Percentiles rank a stretch among this genome's conserved stretches.
These are phyloP conservation scores for Nowickia ferox DNA, from an alignment of 2,888 invertebrate species.

Conservation along the genomic window DNA sequence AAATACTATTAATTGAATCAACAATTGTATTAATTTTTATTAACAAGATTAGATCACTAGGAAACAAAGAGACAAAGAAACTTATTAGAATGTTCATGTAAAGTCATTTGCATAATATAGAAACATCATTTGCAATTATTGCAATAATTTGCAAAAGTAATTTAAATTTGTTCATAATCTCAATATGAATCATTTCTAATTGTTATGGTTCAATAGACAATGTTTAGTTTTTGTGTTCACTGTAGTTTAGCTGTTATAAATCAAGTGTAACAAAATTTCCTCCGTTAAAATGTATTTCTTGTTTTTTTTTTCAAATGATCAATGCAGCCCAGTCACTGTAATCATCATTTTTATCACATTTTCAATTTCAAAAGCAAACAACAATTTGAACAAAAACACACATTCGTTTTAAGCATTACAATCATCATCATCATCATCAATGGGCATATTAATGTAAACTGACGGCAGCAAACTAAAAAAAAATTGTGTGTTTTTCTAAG, in stretches of 20 bases:
- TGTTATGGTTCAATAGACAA: slow-evolving; percentile 21
- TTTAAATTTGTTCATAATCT: slow-evolving; percentile 10
- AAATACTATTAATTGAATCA: neutral
- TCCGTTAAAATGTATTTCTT: slow-evolving; percentile 11
- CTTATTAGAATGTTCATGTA: slow-evolving; percentile 20
- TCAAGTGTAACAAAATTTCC: slow-evolving; percentile 53
- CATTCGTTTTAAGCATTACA: slow-evolving; percentile 1
- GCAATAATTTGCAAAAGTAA: slow-evolving; percentile 35
- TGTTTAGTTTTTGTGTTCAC: neutral
- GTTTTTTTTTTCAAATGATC: slow-evolving; percentile 17
- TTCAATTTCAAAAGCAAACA: slow-evolving; percentile 31
- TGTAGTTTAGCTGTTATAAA: slow-evolving; percentile 39
- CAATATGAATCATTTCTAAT: slow-evolving; percentile 37
- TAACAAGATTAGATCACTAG: slow-evolving; percentile 18
- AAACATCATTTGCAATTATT: slow-evolving; percentile 33
- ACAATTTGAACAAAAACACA: slow-evolving; percentile 23
- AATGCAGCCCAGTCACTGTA: slow-evolving; percentile 37
- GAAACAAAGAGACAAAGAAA: slow-evolving; percentile 25
- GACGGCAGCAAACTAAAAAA: slow-evolving; percentile 16
- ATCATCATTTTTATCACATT: slow-evolving; percentile 43
- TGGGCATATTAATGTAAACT: slow-evolving; percentile 41
- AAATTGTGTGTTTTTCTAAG: slow-evolving; percentile 34
- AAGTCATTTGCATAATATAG: slow-evolving; percentile 19
- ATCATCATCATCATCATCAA: slow-evolving; percentile 27
- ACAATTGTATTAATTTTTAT: slow-evolving; percentile 4